phyloP scores from a whole-genome alignment of 1,140 invertebrate species.

The Leptinotarsa lineolata region DNA sequence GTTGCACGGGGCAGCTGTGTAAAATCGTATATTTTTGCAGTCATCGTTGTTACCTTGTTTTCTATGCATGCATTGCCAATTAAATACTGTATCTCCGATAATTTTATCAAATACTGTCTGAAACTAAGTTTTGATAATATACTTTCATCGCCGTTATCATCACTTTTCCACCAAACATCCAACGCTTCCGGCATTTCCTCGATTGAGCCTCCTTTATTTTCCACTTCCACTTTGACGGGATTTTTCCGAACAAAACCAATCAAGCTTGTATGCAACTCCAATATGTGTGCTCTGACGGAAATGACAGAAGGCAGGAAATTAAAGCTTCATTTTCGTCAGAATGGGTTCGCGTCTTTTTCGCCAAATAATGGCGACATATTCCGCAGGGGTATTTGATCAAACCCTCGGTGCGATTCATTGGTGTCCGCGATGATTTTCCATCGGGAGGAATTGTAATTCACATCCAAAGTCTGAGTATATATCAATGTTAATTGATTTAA shows the following conservation, averaged over 20 bases:
- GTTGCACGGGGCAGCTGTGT: background rate
- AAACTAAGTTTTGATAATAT: background rate
- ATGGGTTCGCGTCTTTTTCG: background rate
- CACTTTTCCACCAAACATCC: background rate
- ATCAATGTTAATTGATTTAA: no score
- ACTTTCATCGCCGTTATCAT: no score
- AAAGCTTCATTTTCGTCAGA: conserved; percentile 1
- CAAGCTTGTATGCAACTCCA: background rate
- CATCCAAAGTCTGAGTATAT: no score
- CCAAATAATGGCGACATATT: conserved; percentile 1
- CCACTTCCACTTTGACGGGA: no score
- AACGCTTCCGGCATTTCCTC: background rate
- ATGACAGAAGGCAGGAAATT: conserved; percentile 8
- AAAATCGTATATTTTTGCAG: background rate
- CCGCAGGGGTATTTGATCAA: background rate
- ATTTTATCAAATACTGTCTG: background rate
- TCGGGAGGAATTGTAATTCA: no score
- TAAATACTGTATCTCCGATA: background rate
- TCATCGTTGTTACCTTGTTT: background rate
- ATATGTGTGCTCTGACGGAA: background rate
- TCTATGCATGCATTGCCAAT: background rate
- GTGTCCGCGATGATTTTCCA: background rate
- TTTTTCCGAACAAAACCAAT: background rate
- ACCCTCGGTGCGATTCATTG: background rate
- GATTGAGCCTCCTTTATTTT: no score